These are phyloP conservation scores for Pristionchus exspectatus DNA, from an alignment of 2,888 invertebrate genomes.

Conservation along the genomic window DNA sequence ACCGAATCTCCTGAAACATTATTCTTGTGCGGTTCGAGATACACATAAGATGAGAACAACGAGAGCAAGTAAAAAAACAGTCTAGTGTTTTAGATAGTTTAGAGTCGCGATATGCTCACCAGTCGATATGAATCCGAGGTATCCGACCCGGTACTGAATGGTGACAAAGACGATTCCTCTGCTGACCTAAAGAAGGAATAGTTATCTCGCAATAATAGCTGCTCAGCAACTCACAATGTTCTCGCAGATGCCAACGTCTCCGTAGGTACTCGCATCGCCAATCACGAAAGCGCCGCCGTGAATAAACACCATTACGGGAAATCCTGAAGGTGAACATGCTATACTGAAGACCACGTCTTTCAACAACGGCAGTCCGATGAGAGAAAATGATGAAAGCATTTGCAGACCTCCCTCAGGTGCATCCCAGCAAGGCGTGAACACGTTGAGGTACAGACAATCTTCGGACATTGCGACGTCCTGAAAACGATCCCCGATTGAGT, in stretches of 20 bases:
- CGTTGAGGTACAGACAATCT: constrained; percentile 46
- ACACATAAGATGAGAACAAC: no score
- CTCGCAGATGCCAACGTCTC: constrained; percentile 65
- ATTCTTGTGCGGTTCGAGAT: no score
- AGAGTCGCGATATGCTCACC: constrained; percentile 41
- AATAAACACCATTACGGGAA: constrained; percentile 60
- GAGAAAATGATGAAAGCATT: no score
- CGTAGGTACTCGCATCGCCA: constrained; percentile 64
- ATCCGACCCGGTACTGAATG: constrained; percentile 69
- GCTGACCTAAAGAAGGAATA: no score
- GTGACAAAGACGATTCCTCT: constrained; percentile 67
- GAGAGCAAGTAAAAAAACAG: no score
- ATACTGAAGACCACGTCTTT: no score
- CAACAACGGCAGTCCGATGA: no score
- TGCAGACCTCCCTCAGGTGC: not conserved
- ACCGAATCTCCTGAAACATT: constrained; percentile 55
- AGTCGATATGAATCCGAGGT: constrained; percentile 65
- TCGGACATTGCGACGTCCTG: not conserved
- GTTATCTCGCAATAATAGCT: no score
- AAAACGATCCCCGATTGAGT: not conserved
- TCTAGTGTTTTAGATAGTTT: not conserved
- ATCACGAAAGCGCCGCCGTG: constrained; percentile 66
- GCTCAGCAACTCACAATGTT: constrained; percentile 61
- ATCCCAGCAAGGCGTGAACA: constrained; percentile 17
- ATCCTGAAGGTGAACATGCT: not conserved